Base-by-base conservation (phyloP, 2,113 vertebrate genomes). In the Rhynchopsitta pachyrhyncha region DNA sequence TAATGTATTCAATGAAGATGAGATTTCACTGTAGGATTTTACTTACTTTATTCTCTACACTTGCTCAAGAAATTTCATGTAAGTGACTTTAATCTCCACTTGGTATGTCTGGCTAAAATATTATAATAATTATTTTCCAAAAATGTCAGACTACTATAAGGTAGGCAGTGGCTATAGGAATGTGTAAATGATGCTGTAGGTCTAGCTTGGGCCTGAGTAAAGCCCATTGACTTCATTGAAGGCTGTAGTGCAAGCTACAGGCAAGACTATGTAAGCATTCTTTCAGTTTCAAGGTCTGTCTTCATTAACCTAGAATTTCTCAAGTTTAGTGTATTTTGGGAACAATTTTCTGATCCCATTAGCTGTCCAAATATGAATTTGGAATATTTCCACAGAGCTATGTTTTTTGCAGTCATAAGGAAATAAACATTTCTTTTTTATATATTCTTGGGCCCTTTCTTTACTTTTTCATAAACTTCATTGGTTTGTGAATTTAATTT, bases 1-100 rank as follows among this genome's bases (percentile, higher is more conserved):
- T 78, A 76, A 41, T 3, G 1, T 5, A 6, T 68, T 85, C 62
- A 73, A 52, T 68, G n/a, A 87, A 71, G 44, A 41, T 85, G 31
- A 47, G 76, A 68, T 92, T 91, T 89, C 33, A 28, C 24, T 24
- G 42, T 28, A 60, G 42, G n/a, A 28, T 82, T 93, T 92, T 62
- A 53, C 66, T 82, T 81, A 35, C 42, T 85, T 84, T 62, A 20
- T 76, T 91, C 6, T 6, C 37, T 84, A 12, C 7, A 4, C 20
- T 55, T 81, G 33, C 37, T 88, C 11, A 70, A 39, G 46, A 75
- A 75, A 68, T 68, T 59, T 77, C n/a, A 6, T 46, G 1, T 9
- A 69, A 69, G 41, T 59, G 25, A 42, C 49, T 83, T 92, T 16
- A 47, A 6, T 86, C 37, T 86, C 41, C 10, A 31, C 31, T 69